phyloP scores from a whole-genome alignment of 2,888 invertebrate genomes.

The Gastracanthus pulcherrimus region DNA sequence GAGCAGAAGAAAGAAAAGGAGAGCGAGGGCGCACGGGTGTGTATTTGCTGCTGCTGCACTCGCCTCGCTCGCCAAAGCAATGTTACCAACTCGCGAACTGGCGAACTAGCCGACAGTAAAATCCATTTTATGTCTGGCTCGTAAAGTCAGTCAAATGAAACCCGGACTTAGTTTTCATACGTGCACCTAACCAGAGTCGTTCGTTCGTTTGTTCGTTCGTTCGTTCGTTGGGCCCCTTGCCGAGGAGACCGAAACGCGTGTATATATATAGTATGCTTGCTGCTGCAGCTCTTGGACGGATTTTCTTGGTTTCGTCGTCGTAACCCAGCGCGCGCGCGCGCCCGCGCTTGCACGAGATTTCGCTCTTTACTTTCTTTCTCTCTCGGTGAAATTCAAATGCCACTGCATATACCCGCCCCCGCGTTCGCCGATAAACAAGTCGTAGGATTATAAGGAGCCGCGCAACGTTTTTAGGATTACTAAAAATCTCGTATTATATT shows the following conservation, averaged over 20 bases:
- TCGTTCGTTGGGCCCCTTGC: too few species aligned
- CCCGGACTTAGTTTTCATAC: constrained; percentile 76
- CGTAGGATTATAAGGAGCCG: constrained; percentile 37
- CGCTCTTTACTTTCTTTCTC: constrained; percentile 7
- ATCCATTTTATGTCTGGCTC: constrained; percentile 76
- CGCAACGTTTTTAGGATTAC: constrained; percentile 44
- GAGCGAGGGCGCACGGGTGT: constrained; percentile 29
- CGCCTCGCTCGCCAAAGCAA: constrained; percentile 70
- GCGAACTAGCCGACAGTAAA: constrained; percentile 77
- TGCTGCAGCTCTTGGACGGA: constrained; percentile 29
- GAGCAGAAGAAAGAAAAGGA: constrained; percentile 41
- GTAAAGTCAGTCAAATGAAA: constrained; percentile 77
- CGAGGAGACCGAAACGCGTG: constrained; percentile 36
- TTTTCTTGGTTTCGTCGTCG: constrained; percentile 47
- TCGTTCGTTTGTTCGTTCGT: too few species aligned
- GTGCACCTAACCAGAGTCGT: constrained; percentile 66
- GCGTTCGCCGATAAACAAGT: constrained; percentile 37
- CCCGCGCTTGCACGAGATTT: too few species aligned
- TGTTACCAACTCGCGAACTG: constrained; percentile 75
- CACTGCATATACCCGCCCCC: constrained; percentile 26
- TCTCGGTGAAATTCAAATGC: constrained; percentile 20
- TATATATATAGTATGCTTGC: not conserved
- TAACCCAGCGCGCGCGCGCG: too few species aligned
- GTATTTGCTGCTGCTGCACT: constrained; percentile 42
- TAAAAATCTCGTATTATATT: constrained; percentile 23